A percentile compares a stretch with the other conserved stretches of the same genome.
Conservation (phyloP, 1,140 invertebrate genomes). For the Anastatus disparis region DNA sequence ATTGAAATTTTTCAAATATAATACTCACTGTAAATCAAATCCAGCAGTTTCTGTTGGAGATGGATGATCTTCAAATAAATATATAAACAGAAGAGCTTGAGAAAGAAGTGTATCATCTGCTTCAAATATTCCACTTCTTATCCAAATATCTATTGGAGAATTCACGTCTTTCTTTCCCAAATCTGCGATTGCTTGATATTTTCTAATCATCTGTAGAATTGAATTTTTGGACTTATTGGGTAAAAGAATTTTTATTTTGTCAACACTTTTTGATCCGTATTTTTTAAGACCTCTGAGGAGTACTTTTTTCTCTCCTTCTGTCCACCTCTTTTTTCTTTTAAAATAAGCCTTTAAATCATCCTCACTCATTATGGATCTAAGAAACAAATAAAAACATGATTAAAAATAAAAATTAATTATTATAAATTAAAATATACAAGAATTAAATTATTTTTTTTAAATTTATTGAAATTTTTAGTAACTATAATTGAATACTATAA, state of each 20-base stretch:
- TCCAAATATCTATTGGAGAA: constrained; percentile 46
- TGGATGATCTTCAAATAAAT: constrained; percentile 46
- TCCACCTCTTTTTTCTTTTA: constrained; percentile 37
- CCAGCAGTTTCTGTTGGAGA: constrained; percentile 35
- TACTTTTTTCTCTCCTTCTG: constrained; percentile 36
- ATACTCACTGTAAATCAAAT: constrained; percentile 46
- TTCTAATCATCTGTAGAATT: constrained; percentile 36
- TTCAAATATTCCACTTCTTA: constrained; percentile 41
- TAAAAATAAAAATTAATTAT: constrained; percentile 1
- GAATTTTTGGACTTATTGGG: constrained; percentile 28
- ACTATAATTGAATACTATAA: too few relatives aligned
- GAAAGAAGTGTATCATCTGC: constrained; percentile 37
- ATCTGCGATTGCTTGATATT: constrained; percentile 23
- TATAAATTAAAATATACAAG: too few relatives aligned
- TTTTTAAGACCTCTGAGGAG: constrained; percentile 44
- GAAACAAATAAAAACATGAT: too few relatives aligned
- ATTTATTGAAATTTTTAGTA: too few relatives aligned
- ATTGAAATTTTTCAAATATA: not conserved
- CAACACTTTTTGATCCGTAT: constrained; percentile 42
- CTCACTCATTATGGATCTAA: constrained; percentile 14
- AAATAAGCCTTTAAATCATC: not conserved
- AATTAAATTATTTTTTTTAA: too few relatives aligned
- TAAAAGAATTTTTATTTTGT: constrained; percentile 34
- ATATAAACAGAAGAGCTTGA: constrained; percentile 48
- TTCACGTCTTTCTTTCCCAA: constrained; percentile 4